Base-by-base conservation (phyloP, 2,797 vertebrate genomes). In the Ctenosaura bakeri region DNA sequence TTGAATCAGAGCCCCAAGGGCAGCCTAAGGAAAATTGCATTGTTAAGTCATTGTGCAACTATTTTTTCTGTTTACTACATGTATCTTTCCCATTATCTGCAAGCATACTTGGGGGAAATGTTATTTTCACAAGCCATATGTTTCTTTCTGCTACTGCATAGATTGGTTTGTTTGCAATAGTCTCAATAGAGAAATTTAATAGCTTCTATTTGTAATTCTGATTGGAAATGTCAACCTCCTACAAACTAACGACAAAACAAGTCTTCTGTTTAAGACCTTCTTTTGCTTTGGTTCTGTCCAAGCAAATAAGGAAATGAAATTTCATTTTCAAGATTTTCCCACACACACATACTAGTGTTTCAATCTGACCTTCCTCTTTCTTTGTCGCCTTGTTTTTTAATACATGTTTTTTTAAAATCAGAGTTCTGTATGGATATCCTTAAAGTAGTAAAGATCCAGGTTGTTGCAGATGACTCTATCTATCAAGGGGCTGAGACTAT, bases 231-330 rank as follows among this genome's bases (percentile, higher is more conserved):
- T 71, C 77, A 80, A 26, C 20, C 22, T 71, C 32, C 50, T 35
- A 26, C 69, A 46, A 46, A 59, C 52, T 32, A 32, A 32, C n/a
- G 73, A 42, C 35, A 82, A 71, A 82, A 12, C 78, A 42, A 81
- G 26, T 62, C 35, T 12, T 71, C 38, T 54, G n/a, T 78, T 88
- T 59, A 56, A 18, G 32, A 29, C 26, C 22, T 32, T 29, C 50
- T 82, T 14, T 59, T 73, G 52, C 50, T 56, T 66, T 66, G 18
- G 2, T 66, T 80, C 62, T 80, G n/a, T 52, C n/a, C 62, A 71
- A 73, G 78, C 50, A 73, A 88, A 71, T 42, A 81, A 88, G 59
- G 29, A 86, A 76, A 80, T 88, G 46, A 69, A 88, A 73, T 82
- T 81, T 50, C 50, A 56, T 52, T 24, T 35, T 88, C 35, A 66